Conservation (phyloP, 2,888 invertebrate genomes). For the Sminthurinus aureus region DNA sequence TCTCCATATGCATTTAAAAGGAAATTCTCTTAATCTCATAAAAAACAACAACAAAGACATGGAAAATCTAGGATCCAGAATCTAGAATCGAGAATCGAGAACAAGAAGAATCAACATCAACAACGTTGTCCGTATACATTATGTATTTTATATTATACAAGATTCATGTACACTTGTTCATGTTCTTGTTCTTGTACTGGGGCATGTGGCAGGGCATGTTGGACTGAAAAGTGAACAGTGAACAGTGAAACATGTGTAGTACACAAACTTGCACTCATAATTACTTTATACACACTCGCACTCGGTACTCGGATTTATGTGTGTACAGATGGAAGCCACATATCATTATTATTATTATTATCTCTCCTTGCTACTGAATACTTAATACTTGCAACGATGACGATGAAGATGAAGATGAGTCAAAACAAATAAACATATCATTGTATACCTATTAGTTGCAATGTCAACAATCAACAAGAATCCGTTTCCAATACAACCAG, state of each 20-base stretch:
- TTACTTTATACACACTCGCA: too few species aligned
- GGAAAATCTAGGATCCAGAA: not conserved
- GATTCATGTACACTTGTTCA: too few species aligned
- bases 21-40: not conserved
- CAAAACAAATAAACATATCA: slow-evolving; percentile 30
- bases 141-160: too few species aligned
- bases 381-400: too few species aligned
- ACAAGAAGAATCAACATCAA: not conserved
- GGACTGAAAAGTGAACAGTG: too few species aligned
- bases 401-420: too few species aligned
- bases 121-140: not conserved
- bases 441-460: slow-evolving; percentile 14
- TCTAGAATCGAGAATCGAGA: not conserved
- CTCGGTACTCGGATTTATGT: not conserved
- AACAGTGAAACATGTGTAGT: too few species aligned
- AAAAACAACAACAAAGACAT: not conserved
- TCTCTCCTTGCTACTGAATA: not conserved
- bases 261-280: too few species aligned
- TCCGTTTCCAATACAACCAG: not conserved
- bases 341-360: too few species aligned
- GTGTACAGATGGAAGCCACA: not conserved
- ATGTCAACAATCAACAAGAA: slow-evolving; percentile 15
- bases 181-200: too few species aligned
- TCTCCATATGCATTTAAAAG: not conserved
- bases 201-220: too few species aligned